A percentile compares a stretch with the other conserved stretches of the same genome.
Conservation (phyloP, 2,113 vertebrate genomes). For the Mesoclemmys tuberculata region DNA sequence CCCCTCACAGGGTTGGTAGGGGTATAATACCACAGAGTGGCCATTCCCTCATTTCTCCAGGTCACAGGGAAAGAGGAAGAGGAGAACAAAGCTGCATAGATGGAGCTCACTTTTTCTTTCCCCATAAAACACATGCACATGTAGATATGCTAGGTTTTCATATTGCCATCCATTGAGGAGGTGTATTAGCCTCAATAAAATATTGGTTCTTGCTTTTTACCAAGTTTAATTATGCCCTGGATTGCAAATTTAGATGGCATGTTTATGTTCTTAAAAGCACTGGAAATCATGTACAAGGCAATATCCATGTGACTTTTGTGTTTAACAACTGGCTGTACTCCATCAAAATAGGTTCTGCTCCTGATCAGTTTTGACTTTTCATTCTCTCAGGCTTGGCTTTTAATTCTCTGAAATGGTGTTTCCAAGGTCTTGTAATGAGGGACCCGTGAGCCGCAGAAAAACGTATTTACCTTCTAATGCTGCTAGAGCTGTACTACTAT, state of each 20-base stretch:
- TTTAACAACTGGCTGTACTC: neutral
- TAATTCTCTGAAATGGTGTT: neutral
- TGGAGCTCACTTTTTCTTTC: no score
- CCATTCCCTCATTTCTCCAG: neutral
- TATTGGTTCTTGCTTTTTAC: neutral
- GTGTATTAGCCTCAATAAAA: neutral
- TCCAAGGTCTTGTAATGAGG: neutral
- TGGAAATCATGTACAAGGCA: neutral
- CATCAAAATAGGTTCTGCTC: neutral
- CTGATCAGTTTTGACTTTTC: neutral
- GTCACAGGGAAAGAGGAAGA: no score
- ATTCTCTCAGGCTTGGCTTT: neutral
- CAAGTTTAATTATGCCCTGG: neutral
- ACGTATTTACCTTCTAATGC: neutral
- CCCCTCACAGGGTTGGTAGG: neutral
- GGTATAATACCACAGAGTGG: accelerated
- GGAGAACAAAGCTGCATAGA: no score
- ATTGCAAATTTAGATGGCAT: neutral
- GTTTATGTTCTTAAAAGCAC: neutral
- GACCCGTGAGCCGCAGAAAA: neutral
- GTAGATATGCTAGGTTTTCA: neutral
- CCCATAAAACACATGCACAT: neutral
- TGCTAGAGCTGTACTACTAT: neutral
- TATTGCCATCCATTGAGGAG: neutral
- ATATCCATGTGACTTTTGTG: neutral